Conservation (phyloP, 1,140 invertebrate species). For the Paracyclopina nana region DNA sequence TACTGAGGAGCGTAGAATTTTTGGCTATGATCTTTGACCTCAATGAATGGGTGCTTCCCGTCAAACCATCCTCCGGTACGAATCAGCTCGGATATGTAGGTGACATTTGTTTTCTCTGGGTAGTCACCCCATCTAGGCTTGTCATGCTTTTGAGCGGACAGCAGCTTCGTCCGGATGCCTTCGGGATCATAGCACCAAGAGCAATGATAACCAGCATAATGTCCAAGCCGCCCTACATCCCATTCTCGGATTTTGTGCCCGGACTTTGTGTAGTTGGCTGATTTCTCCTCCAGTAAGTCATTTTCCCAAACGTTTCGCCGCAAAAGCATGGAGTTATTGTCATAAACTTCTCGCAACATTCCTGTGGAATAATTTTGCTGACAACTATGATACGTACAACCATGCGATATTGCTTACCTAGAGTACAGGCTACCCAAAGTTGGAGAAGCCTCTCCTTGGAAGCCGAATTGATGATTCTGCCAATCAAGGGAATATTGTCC, state of each 20-base stretch:
- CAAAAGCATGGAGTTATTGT: conserved; percentile 19
- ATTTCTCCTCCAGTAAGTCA: conserved; percentile 9
- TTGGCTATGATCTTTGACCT: conserved; percentile 1
- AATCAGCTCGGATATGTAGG: conserved; percentile 18
- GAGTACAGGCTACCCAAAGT: conserved; percentile 16
- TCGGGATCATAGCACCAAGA: conserved; percentile 19
- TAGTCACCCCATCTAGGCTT: conserved; percentile 20
- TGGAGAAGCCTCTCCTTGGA: conserved; percentile 11
- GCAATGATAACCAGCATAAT: conserved; percentile 21
- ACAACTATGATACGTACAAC: too few relatives aligned
- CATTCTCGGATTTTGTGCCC: conserved; percentile 18
- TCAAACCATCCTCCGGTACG: conserved; percentile 18
- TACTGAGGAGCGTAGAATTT: conserved; percentile 17
- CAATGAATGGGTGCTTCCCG: conserved; percentile 8
- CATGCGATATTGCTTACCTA: too few relatives aligned
- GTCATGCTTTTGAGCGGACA: conserved; percentile 20
- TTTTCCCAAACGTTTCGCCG: conserved; percentile 17
- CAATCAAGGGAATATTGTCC: conserved; percentile 8
- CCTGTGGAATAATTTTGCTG: too few relatives aligned
- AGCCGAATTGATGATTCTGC: too few relatives aligned
- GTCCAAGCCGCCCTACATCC: conserved; percentile 18
- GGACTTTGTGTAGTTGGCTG: conserved; percentile 11
- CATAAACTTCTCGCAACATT: conserved; percentile 17
- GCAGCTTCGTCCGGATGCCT: conserved; percentile 18
- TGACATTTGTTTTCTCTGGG: conserved; percentile 20